Conservation (phyloP, 2,797 vertebrate genomes). For the Phrynocephalus guinanensis region DNA sequence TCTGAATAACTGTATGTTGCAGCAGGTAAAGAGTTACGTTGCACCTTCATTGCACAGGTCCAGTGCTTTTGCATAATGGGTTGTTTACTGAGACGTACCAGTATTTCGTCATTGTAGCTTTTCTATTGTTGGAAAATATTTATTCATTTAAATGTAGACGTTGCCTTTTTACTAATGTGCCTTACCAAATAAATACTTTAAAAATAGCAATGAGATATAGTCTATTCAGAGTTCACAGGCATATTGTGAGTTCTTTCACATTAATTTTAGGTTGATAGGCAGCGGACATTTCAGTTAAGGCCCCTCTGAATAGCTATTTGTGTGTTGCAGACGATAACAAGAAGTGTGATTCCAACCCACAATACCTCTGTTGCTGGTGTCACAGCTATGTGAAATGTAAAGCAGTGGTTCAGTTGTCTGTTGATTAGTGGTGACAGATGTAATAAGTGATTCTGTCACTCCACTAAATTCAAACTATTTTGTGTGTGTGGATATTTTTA, state of each 20-base stretch:
- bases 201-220: not conserved
- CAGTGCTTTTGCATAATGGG: not conserved
- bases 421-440: not conserved
- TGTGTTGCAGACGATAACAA: not conserved
- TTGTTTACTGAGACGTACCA: not conserved
- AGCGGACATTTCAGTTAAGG: too few relatives aligned
- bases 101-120: not conserved
- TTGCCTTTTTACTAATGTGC: not conserved
- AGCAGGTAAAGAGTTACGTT: not conserved
- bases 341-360: not conserved
- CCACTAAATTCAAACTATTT: not conserved
- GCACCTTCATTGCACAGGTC: not conserved
- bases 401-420: not conserved
- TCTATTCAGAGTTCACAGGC: not conserved
- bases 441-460: not conserved
- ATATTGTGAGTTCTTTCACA: too few relatives aligned
- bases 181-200: not conserved
- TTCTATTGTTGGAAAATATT: not conserved
- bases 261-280: too few relatives aligned
- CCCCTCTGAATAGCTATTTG: too few relatives aligned
- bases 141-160: not conserved
- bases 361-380: not conserved
- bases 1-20: not conserved
- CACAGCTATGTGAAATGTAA: not conserved
- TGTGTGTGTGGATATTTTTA: not conserved